phyloP scores from a whole-genome alignment of 1,140 invertebrate species.

The Ditylenchus dipsaci region DNA sequence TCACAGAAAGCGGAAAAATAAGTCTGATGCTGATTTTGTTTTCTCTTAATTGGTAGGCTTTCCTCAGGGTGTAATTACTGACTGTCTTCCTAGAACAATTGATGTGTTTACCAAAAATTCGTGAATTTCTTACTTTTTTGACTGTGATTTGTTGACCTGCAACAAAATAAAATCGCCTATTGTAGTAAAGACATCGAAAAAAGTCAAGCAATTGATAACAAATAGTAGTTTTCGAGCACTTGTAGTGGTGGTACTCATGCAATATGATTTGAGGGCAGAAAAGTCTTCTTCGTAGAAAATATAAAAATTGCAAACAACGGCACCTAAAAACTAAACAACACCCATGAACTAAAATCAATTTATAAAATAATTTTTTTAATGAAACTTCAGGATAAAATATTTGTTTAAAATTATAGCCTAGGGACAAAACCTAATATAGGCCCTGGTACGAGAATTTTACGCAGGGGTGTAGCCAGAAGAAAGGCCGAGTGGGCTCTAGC shows the following conservation, averaged over 20 bases:
- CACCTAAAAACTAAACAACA: neutral
- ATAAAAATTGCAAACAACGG: neutral
- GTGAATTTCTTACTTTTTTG: neutral
- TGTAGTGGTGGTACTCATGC: neutral
- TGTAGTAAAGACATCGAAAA: neutral
- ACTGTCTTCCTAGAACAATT: neutral
- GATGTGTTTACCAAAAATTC: neutral
- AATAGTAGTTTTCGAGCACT: neutral
- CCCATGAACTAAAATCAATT: too few relatives aligned
- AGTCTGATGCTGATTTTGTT: neutral
- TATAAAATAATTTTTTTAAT: too few relatives aligned
- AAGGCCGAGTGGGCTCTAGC: too few relatives aligned
- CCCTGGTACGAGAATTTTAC: too few relatives aligned
- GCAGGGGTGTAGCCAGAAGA: too few relatives aligned
- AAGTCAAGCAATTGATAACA: neutral
- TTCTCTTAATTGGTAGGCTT: neutral
- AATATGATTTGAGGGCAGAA: neutral
- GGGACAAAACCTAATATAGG: too few relatives aligned
- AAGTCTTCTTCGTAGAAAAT: neutral
- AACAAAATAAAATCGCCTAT: neutral
- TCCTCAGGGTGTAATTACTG: neutral
- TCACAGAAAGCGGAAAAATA: neutral
- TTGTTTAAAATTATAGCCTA: too few relatives aligned
- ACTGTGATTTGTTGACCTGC: neutral
- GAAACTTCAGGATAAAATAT: too few relatives aligned